Evolutionary conservation across 2,113 vertebrate species (phyloP).

Genomic region (Himantopus leucocephalus): DNA sequence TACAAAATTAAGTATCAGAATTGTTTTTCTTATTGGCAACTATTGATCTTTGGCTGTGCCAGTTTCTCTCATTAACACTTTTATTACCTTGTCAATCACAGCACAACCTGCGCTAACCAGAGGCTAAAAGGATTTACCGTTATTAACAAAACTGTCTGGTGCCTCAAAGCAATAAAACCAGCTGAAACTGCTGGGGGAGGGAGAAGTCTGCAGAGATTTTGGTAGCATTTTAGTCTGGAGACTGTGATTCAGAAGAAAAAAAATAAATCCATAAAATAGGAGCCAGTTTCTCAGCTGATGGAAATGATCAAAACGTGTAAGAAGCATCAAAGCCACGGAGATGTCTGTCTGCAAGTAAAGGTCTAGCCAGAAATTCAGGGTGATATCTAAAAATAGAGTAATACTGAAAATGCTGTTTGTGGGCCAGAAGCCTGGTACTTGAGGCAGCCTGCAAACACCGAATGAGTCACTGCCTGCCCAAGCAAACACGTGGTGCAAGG

Average conservation of each 20-base stretch:
- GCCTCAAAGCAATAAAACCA: slow-evolving; percentile 69
- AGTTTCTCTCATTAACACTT: slow-evolving; percentile 80
- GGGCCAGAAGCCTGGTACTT: rapidly evolving
- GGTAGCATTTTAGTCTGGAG: slow-evolving; percentile 45
- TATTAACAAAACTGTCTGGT: slow-evolving; percentile 77
- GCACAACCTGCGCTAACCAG: slow-evolving; percentile 62
- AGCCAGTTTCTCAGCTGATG: background rate
- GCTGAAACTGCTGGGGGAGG: slow-evolving; percentile 43
- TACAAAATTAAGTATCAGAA: slow-evolving; percentile 75
- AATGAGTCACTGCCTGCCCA: background rate
- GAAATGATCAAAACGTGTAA: background rate
- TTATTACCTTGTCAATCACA: slow-evolving; percentile 82
- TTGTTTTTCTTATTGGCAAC: slow-evolving; percentile 79
- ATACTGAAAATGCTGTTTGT: background rate
- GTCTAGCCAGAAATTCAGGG: background rate
- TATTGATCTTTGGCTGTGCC: slow-evolving; percentile 75
- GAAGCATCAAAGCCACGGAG: background rate
- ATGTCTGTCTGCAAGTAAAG: background rate
- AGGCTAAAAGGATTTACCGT: slow-evolving; percentile 76
- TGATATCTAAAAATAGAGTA: background rate
- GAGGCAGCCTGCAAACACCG: background rate
- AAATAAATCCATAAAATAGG: slow-evolving; percentile 4
- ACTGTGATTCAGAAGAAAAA: slow-evolving; percentile 30
- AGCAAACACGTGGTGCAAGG: background rate
- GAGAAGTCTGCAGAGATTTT: slow-evolving; percentile 63